Evolutionary conservation across 1,140 invertebrate genomes (phyloP).

Genomic region (Drosophila saltans): DNA sequence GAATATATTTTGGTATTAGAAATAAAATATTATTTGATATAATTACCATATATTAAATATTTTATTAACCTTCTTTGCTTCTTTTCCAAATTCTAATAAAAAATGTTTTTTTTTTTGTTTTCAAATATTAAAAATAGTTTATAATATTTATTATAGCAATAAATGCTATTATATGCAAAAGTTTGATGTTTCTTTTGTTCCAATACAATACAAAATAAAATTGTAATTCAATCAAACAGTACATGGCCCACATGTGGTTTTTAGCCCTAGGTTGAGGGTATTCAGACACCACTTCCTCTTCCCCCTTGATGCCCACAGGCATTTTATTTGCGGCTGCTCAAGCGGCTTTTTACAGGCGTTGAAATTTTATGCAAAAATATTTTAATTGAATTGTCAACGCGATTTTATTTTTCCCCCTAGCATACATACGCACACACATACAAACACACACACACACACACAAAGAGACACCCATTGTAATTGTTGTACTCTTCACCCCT

Average conservation of each 20-base stretch:
- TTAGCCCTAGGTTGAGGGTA: slow-evolving; percentile 13
- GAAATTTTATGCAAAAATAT: slow-evolving; percentile 77
- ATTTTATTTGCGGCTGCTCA: slow-evolving; percentile 69
- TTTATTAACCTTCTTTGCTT: no score
- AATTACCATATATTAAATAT: no score
- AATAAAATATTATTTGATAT: no score
- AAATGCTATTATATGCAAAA: neutral
- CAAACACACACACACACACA: neutral
- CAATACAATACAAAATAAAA: slow-evolving; percentile 34
- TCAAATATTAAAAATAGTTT: no score
- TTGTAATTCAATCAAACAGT: slow-evolving; percentile 60
- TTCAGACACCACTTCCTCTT: neutral
- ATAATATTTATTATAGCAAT: neutral
- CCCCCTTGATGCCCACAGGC: slow-evolving; percentile 17
- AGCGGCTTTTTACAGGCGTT: slow-evolving; percentile 64
- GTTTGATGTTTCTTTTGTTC: neutral
- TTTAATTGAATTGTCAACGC: slow-evolving; percentile 80
- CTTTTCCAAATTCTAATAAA: no score
- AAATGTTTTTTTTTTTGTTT: no score
- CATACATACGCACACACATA: neutral
- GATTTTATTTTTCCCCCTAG: slow-evolving; percentile 51
- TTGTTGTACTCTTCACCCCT: slow-evolving; percentile 24
- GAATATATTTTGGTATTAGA: no score
- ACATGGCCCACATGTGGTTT: slow-evolving; percentile 43
- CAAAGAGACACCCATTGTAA: slow-evolving; percentile 25